Evolutionary conservation across 2,113 vertebrate genomes (phyloP).

Genomic region (Serinus canaria): DNA sequence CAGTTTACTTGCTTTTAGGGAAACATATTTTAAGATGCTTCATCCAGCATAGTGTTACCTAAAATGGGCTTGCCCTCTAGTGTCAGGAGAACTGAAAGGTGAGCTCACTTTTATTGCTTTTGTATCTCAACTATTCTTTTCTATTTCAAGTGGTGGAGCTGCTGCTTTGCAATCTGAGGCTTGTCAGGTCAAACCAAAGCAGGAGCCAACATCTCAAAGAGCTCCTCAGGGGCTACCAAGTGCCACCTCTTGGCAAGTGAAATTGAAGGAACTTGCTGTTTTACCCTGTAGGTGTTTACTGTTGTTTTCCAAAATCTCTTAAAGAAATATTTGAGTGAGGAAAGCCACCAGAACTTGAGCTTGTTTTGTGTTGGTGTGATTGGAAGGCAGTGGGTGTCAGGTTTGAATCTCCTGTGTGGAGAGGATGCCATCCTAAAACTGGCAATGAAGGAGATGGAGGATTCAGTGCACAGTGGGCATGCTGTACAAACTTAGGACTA

Average conservation of each 20-base stretch:
- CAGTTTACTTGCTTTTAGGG: not conserved
- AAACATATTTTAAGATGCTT: not conserved
- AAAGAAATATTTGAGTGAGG: not conserved
- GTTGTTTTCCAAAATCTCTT: not conserved
- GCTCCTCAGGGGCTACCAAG: not conserved
- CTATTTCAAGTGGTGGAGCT: constrained; percentile 37
- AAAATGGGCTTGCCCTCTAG: constrained; percentile 59
- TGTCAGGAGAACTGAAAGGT: constrained; percentile 41
- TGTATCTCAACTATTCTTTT: not conserved
- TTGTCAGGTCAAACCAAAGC: not conserved
- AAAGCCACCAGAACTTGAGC: not conserved
- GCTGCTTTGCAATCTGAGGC: constrained; percentile 12
- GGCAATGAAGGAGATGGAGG: not conserved
- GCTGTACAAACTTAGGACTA: not conserved
- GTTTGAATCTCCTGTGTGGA: not conserved
- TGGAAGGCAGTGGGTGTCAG: not conserved
- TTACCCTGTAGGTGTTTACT: not conserved
- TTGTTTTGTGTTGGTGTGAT: not conserved
- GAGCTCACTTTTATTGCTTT: not conserved
- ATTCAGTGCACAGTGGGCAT: not conserved
- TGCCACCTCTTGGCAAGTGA: not conserved
- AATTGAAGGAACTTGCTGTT: not conserved
- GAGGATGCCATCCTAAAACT: not conserved
- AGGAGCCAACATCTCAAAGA: not conserved
- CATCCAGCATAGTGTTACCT: not conserved